phyloP scores from a whole-genome alignment of 2,888 invertebrate species.

The Eupithecia dodoneata region DNA sequence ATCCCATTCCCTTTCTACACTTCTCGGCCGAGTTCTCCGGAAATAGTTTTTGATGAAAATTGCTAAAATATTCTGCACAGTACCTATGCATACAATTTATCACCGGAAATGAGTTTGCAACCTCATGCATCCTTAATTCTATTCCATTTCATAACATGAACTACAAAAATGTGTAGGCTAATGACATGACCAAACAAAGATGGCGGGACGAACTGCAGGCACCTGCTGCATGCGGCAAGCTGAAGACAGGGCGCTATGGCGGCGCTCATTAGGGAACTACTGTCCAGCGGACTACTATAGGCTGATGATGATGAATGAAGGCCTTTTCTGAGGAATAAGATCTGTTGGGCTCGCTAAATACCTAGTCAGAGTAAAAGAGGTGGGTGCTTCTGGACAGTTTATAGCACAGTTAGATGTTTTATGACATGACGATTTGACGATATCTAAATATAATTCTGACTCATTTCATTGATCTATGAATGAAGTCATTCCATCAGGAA shows the following conservation, averaged over 20 bases:
- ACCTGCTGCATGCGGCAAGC: too few relatives aligned
- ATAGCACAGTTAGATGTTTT: not conserved
- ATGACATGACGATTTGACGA: constrained; percentile 1
- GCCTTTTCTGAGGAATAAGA: not conserved
- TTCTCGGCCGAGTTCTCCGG: not conserved
- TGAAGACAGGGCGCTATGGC: too few relatives aligned
- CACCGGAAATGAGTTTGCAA: not conserved
- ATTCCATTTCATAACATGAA: not conserved
- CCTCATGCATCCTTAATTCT: not conserved
- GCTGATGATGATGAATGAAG: too few relatives aligned
- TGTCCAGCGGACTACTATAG: too few relatives aligned
- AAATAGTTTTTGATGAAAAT: not conserved
- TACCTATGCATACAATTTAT: not conserved
- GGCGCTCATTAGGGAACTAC: too few relatives aligned
- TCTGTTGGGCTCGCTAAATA: not conserved
- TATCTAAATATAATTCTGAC: not conserved
- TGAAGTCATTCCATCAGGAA: constrained; percentile 8
- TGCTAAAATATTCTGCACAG: not conserved
- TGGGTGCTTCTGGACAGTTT: not conserved
- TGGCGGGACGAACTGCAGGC: not conserved
- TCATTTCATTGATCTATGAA: constrained; percentile 9
- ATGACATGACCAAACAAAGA: not conserved
- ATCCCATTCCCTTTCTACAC: not conserved
- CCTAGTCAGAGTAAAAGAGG: not conserved
- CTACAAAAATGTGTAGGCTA: not conserved